These are phyloP conservation scores for Apodemia mormo DNA, from an alignment of 2,888 invertebrate species.

Conservation along the genomic window DNA sequence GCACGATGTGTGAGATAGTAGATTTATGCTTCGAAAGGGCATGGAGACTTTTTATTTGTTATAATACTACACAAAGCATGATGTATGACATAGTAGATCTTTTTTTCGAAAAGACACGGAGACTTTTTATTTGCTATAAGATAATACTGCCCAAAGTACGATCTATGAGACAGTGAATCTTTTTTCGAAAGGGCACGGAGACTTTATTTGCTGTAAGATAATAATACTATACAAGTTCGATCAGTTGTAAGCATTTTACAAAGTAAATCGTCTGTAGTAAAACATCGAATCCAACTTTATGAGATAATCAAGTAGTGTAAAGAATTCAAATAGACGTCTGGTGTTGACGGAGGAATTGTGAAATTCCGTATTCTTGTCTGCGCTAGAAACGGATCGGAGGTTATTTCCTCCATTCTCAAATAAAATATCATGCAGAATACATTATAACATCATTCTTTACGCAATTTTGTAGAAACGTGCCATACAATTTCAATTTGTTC, in stretches of 20 bases:
- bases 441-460: slow-evolving; percentile 20
- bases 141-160: too few species aligned
- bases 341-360: slow-evolving; percentile 24
- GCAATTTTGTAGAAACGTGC: slow-evolving; percentile 11
- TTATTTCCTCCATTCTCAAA: slow-evolving; percentile 25
- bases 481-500: slow-evolving; percentile 2
- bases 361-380: slow-evolving; percentile 28
- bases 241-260: neutral
- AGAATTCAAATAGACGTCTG: neutral
- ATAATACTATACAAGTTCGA: too few species aligned
- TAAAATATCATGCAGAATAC: slow-evolving; percentile 26
- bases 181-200: too few species aligned
- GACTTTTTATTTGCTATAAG: too few species aligned
- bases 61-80: too few species aligned
- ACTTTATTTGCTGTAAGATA: too few species aligned
- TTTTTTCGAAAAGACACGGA: too few species aligned
- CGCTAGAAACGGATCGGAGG: slow-evolving; percentile 24
- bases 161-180: too few species aligned
- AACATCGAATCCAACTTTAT: neutral
- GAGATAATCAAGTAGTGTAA: neutral
- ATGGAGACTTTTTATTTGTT: too few species aligned
- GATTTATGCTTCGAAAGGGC: too few species aligned
- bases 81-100: too few species aligned
- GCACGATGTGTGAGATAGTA: too few species aligned
- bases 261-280: neutral